Evolutionary conservation across 2,113 vertebrate genomes (phyloP).

Genomic region (Equus quagga): DNA sequence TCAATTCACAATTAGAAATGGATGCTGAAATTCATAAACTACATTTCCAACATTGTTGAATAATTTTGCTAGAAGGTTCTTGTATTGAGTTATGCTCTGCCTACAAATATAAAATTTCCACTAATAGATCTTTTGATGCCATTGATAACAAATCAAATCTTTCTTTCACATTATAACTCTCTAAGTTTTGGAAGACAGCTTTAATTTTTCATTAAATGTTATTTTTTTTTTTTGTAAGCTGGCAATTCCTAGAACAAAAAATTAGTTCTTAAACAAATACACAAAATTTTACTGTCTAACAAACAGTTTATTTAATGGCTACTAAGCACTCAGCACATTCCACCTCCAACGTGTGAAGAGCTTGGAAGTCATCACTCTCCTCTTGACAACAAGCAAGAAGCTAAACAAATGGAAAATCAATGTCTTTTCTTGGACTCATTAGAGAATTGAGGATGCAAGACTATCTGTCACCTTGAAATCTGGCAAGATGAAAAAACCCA

Average conservation of each 20-base stretch:
- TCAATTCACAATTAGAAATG: neutral
- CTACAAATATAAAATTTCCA: neutral
- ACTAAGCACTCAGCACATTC: constrained; percentile 25
- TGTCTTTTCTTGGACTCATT: neutral
- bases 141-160: neutral
- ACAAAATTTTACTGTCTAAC: neutral
- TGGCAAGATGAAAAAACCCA: neutral
- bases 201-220: neutral
- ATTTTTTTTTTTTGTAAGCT: neutral
- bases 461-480: neutral
- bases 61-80: neutral
- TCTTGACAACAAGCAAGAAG: neutral
- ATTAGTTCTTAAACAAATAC: neutral
- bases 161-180: constrained; percentile 8
- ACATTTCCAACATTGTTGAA: constrained; percentile 1
- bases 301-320: neutral
- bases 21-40: constrained; percentile 27
- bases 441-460: neutral
- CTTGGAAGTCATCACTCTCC: neutral
- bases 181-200: neutral
- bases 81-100: neutral
- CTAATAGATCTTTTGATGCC: neutral
- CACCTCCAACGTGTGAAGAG: neutral
- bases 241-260: neutral
- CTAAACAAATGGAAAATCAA: neutral